These are phyloP conservation scores for Celastrina argiolus DNA, from an alignment of 2,888 invertebrate species.

Conservation along the genomic window DNA sequence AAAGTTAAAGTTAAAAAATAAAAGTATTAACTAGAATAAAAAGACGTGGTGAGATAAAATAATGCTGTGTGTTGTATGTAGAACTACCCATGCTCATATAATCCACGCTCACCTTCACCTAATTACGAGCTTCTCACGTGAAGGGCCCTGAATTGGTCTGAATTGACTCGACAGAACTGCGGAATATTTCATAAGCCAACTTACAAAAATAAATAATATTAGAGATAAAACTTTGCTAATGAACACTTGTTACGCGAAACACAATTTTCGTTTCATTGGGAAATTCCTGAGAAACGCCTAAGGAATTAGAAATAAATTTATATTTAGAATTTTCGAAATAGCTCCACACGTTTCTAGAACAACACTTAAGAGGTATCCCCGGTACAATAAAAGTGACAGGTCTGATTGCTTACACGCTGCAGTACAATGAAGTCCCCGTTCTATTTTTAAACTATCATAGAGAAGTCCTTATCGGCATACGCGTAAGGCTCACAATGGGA, in stretches of 20 bases:
- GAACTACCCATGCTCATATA: not conserved
- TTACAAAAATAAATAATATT: not conserved
- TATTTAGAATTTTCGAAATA: constrained; percentile 28
- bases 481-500: not conserved
- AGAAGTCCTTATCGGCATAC: not conserved
- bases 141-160: not conserved
- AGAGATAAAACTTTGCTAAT: not conserved
- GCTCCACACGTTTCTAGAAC: constrained; percentile 26
- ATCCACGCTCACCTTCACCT: not conserved
- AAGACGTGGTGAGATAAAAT: not conserved
- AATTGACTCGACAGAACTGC: not conserved
- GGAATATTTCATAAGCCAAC: not conserved
- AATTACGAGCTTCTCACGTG: constrained; percentile 3
- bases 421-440: constrained; percentile 25
- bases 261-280: not conserved
- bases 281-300: not conserved
- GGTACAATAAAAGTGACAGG: constrained; percentile 27
- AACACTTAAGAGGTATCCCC: constrained; percentile 31
- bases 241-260: not conserved
- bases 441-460: constrained; percentile 19
- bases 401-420: constrained; percentile 28
- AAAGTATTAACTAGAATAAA: not conserved
- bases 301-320: constrained; percentile 25
- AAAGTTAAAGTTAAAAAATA: no score
- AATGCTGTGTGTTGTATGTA: not conserved